phyloP scores from a whole-genome alignment of 2,888 invertebrate species.

The Strigamia maritima region DNA sequence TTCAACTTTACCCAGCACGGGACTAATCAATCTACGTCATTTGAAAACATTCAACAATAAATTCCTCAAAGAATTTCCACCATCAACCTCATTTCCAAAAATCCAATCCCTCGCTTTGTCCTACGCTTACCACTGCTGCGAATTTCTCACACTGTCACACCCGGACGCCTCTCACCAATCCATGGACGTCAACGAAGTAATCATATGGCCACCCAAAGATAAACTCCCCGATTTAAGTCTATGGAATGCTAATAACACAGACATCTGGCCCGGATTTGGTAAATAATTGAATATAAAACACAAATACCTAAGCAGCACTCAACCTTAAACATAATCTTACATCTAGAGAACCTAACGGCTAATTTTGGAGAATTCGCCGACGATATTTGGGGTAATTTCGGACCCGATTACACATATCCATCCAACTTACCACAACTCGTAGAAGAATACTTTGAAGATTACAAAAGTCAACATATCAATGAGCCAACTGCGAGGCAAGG shows the following conservation, averaged over 20 bases:
- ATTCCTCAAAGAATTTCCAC: slow-evolving; percentile 78
- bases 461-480: slow-evolving; percentile 35
- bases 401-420: slow-evolving; percentile 62
- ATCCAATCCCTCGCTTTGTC: slow-evolving; percentile 81
- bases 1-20: slow-evolving; percentile 74
- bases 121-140: slow-evolving; percentile 95
- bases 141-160: slow-evolving; percentile 60
- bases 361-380: slow-evolving; percentile 69
- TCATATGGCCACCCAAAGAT: slow-evolving; percentile 60
- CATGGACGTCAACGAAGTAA: slow-evolving; percentile 59
- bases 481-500: neutral
- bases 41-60: slow-evolving; percentile 92
- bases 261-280: slow-evolving; percentile 81
- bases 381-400: slow-evolving; percentile 67
- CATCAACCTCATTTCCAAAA: slow-evolving; percentile 78
- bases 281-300: slow-evolving; percentile 42
- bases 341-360: slow-evolving; percentile 67
- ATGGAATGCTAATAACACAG: slow-evolving; percentile 75
- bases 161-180: slow-evolving; percentile 52
- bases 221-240: slow-evolving; percentile 69
- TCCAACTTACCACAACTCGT: slow-evolving; percentile 67
- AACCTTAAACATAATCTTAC: no score
- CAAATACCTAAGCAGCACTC: no score
- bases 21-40: slow-evolving; percentile 73
- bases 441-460: slow-evolving; percentile 65